Conservation (phyloP, 2,888 invertebrate genomes). For the Sepioteuthis lessoniana region DNA sequence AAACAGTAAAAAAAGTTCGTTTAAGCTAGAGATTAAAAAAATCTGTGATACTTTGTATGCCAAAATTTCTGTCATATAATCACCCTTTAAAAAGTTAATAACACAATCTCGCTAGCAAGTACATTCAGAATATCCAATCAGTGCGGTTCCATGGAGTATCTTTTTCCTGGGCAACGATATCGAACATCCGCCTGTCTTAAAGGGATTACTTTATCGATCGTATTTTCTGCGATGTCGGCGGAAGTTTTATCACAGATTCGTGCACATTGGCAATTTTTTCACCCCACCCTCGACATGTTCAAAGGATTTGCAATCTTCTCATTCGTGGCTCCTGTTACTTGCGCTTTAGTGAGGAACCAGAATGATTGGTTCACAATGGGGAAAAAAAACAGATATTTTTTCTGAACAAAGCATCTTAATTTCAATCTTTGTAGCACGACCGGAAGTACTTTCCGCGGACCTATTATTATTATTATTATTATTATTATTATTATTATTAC, state of each 20-base stretch:
- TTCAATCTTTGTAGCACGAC: neutral
- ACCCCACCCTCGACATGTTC: neutral
- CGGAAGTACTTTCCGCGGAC: neutral
- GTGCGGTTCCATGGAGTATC: neutral
- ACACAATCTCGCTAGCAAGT: neutral
- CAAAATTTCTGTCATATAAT: too few species aligned
- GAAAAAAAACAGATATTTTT: neutral
- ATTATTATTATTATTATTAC: neutral
- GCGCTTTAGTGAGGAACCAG: too few species aligned
- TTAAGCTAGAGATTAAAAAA: too few species aligned
- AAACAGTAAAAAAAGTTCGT: too few species aligned
- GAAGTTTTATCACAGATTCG: constrained; percentile 33
- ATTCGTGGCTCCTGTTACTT: neutral
- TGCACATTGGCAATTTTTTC: neutral
- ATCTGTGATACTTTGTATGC: too few species aligned
- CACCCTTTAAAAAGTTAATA: too few species aligned
- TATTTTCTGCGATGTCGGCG: neutral
- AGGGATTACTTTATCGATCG: constrained; percentile 23
- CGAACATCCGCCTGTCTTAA: neutral
- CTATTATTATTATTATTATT: neutral
- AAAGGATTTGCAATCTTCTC: neutral
- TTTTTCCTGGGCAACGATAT: neutral
- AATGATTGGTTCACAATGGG: neutral
- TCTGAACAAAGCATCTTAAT: neutral
- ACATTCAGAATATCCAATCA: neutral